Conservation (phyloP, 2,888 invertebrate species). For the Axea sp. region DNA sequence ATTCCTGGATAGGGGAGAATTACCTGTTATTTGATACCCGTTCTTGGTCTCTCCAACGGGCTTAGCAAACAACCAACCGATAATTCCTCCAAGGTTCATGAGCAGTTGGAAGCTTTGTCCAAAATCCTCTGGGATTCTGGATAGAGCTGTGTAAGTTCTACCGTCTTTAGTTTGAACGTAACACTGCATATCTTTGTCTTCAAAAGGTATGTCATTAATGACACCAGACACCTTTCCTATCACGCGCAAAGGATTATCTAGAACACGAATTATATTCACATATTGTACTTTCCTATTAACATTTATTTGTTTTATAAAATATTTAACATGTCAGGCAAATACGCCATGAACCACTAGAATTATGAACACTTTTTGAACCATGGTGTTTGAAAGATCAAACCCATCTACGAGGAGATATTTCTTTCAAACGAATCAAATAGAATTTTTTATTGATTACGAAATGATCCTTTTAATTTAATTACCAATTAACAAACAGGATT, state of each 20-base stretch:
- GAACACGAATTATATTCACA: constrained; percentile 64
- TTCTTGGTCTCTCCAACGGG: constrained; percentile 87
- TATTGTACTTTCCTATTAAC: too few relatives aligned
- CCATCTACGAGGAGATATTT: too few relatives aligned
- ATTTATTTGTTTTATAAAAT: too few relatives aligned
- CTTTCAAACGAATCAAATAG: too few relatives aligned
- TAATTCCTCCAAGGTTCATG: constrained; percentile 89
- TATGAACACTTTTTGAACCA: too few relatives aligned
- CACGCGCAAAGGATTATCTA: constrained; percentile 91
- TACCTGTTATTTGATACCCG: constrained; percentile 92
- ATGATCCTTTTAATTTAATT: too few relatives aligned
- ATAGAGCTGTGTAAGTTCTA: constrained; percentile 93
- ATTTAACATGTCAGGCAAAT: too few relatives aligned
- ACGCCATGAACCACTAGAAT: too few relatives aligned
- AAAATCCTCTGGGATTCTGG: constrained; percentile 86
- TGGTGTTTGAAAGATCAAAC: too few relatives aligned
- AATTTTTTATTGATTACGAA: too few relatives aligned
- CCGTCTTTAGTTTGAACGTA: constrained; percentile 94
- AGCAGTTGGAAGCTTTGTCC: constrained; percentile 92
- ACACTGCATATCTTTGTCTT: constrained; percentile 91
- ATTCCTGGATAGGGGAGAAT: neutral
- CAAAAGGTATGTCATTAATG: constrained; percentile 88
- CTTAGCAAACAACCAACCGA: constrained; percentile 97
- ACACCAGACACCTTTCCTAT: constrained; percentile 92
- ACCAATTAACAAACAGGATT: constrained; percentile 90